These are phyloP conservation scores for Drosophila bipectinata DNA, from an alignment of 1,140 invertebrate species.

Conservation along the genomic window DNA sequence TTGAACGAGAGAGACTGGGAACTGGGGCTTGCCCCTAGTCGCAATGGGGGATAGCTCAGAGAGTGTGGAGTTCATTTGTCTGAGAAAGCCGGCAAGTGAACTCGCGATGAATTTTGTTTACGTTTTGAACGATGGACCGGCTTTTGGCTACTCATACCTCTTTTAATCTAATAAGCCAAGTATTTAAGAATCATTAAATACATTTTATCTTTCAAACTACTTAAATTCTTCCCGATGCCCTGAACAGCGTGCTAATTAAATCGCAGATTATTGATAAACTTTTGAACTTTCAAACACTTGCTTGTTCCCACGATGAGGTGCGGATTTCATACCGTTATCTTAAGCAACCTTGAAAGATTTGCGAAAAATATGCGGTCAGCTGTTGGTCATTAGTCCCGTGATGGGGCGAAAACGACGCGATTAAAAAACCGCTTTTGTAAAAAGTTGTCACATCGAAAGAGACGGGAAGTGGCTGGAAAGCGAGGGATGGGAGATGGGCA, in stretches of 20 bases:
- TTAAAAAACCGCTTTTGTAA: constrained; percentile 52
- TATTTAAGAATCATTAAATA: too few species aligned
- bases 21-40: background rate
- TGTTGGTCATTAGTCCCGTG: constrained; percentile 50
- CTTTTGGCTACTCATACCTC: background rate
- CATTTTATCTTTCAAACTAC: too few species aligned
- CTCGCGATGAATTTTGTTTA: constrained; percentile 54
- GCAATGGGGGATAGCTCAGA: too few species aligned
- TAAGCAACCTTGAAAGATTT: constrained; percentile 56
- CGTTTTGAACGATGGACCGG: constrained; percentile 53
- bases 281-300: background rate
- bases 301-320: constrained; percentile 31
- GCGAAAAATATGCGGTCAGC: constrained; percentile 37
- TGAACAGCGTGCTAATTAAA: background rate
- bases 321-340: constrained; percentile 50
- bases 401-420: constrained; percentile 50
- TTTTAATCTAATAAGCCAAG: too few species aligned
- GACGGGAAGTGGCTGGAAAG: background rate
- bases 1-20: background rate
- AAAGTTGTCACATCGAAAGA: constrained; percentile 48
- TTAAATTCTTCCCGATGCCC: too few species aligned
- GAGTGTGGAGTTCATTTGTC: too few species aligned
- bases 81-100: constrained; percentile 72
- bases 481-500: constrained; percentile 7
- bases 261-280: background rate